Evolutionary conservation across 2,113 vertebrate genomes (phyloP), one percentile per base, ranked within the genome.

Genomic region (Microtus pennsylvanicus): DNA sequence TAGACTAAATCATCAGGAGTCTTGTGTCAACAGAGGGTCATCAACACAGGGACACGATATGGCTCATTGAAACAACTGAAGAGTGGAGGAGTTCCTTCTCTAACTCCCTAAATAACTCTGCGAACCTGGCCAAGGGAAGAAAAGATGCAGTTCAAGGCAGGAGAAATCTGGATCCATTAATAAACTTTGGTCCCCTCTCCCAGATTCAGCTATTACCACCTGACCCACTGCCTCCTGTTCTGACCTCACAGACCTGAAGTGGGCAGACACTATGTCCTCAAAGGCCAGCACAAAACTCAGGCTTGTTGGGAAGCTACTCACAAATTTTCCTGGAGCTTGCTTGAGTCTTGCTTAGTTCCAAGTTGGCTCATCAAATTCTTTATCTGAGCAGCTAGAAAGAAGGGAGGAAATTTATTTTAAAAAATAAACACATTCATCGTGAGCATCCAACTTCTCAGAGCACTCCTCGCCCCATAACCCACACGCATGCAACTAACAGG

Each of bases 331-430:
- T 99, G 99, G 76, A 99, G 99, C 35, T 99, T 99, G 97, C 99
- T 99, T 96, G 98, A 99, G 97, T 99, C 99, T 96, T 99, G 99
- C 94, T 98, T 99, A 83, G 99, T 99, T 98, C 99, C 99, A 96
- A 99, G 97, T 95, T 99, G 99, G 98, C 98, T 99, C 98, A 99
- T 99, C 98, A 99, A 98, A 98, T 98, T 99, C 98, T 99, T 99
- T 97, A 99, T 99, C 91, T 99, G 99, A 96, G 99, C 99, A 98
- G 99, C 99, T 99, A 85, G 26, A 96, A 50, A 96, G 30, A 91
- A 85, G 1, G 30, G 5, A 90, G 96, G 94, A 95, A 97, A 89
- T 69, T 92, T 94, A 80, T 93, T 96, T 83, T 42, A 89, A 96
- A 92, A 70, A 50, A 45, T 30, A 85, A 77, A 89, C 21, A 91